These are phyloP conservation scores for Takifugu bimaculatus DNA, from an alignment of 2,113 vertebrate species.

Conservation along the genomic window DNA sequence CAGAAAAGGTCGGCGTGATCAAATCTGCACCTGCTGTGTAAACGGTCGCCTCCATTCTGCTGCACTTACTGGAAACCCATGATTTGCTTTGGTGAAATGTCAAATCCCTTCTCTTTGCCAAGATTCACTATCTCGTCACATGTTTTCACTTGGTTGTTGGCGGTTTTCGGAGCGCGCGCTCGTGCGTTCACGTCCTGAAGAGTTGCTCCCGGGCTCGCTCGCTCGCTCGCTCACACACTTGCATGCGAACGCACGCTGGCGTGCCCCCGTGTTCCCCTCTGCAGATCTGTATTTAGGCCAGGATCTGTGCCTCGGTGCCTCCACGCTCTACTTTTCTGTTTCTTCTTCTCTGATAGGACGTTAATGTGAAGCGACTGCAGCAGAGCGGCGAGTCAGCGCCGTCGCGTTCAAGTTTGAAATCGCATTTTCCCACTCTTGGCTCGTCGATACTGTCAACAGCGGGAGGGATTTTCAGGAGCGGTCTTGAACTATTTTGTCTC, in stretches of 20 bases:
- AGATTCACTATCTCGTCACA: neutral
- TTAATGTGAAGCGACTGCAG: neutral
- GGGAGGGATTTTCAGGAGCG: no score
- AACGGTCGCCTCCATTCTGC: no score
- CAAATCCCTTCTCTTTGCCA: neutral
- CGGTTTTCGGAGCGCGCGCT: no score
- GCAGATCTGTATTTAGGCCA: constrained; percentile 51
- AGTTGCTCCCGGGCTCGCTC: neutral
- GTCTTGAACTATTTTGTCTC: no score
- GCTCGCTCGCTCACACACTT: constrained; percentile 18
- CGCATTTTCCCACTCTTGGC: no score
- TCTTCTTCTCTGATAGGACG: constrained; percentile 17
- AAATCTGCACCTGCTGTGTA: no score
- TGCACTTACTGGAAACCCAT: neutral
- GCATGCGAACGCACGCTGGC: constrained; percentile 29
- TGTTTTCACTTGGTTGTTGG: no score
- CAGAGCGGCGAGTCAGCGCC: neutral
- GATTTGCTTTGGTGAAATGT: neutral
- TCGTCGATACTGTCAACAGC: no score
- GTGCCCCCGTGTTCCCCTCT: constrained; percentile 6
- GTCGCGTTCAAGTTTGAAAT: no score
- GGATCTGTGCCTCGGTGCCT: constrained; percentile 10
- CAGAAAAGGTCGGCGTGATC: constrained; percentile 15
- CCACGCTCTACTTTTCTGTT: constrained; percentile 41
- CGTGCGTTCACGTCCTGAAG: no score